Evolutionary conservation across 1,140 invertebrate genomes (phyloP), one percentile per base, ranked within the genome.

Genomic region (Zaprionus vittiger): DNA sequence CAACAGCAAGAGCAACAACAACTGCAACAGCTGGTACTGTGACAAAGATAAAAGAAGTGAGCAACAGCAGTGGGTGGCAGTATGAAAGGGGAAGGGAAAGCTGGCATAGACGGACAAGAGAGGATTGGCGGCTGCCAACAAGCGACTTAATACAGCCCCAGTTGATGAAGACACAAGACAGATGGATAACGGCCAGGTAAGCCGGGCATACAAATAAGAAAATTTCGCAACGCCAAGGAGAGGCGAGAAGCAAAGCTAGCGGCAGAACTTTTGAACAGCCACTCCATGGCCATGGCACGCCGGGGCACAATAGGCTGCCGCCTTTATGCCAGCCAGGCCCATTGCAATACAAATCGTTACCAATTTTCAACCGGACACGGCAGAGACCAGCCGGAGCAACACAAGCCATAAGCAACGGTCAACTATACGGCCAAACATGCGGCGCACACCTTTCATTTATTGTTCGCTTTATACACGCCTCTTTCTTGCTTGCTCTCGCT

Each of bases 131-230:
- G 31, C 70, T 64, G 74, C 77, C 80, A 83, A 89, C 84, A 81
- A 83, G 80, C 83, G 81, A 89, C 84, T 87, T 89, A 87, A 87
- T 87, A 76, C 84, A 68, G 84, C 74, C 84, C 81, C 81, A 87
- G 71, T 87, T 87, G 84, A 87, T 87, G 84, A 89, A 87, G 84
- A 87, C 77, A 89, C 84, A 87, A 87, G 84, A 84, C 84, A 87
- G 84, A 89, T 87, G 84, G 79, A 83, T 81, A 89, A 83, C 78
- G 81, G 84, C 78, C 81, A 87, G 84, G 78, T 83, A 81, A 84
- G 81, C 81, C 74, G 64, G 75, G 84, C 84, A 87, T 87, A 87
- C 84, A 87, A 87, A 87, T 89, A 89, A 89, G 84, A 87, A 89
- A 83, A 66, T 87, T 87, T 80, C 49, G 24, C 71, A 68, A 70